These are phyloP conservation scores for Danio rerio DNA, from an alignment of 2,113 vertebrate genomes.

Conservation along the genomic window GRCz12tu NC_133185.1:35383501-35384000, in stretches of 20 bases:
- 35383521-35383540: no score
- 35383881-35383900: slow-evolving; percentile 22
- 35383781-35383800: not conserved
- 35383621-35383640: no score
- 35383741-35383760: not conserved
- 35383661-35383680: no score
- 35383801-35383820: not conserved
- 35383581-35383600: no score
- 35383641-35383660: no score
- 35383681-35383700: no score
- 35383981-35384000: slow-evolving; percentile 41
- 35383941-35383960: slow-evolving; percentile 51
- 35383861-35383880: slow-evolving; percentile 12
- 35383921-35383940: slow-evolving; percentile 52
- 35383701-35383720: no score
- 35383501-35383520: no score
- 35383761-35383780: not conserved
- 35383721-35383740: not conserved
- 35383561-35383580: no score
- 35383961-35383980: slow-evolving; percentile 45
- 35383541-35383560: no score
- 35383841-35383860: slow-evolving; percentile 6
- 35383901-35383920: slow-evolving; percentile 16
- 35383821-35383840: not conserved
- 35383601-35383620: no score